phyloP scores from a whole-genome alignment of 2,888 invertebrate genomes.

The Pomacea canaliculata region DNA sequence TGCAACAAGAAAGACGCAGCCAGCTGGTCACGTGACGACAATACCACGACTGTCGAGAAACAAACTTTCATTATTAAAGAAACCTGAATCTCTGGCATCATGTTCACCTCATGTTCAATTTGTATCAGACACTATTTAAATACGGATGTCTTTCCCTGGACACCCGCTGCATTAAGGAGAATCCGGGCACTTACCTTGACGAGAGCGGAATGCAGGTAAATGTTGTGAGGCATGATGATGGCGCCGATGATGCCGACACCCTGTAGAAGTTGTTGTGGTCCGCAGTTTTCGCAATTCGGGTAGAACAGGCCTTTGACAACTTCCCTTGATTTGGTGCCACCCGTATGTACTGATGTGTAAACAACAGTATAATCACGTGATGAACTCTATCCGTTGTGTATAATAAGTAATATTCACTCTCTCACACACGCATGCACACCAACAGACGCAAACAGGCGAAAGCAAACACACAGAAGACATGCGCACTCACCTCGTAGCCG shows the following conservation, averaged over 20 bases:
- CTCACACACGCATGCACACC: not conserved
- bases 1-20: constrained; percentile 39
- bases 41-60: too few species aligned
- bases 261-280: constrained; percentile 76
- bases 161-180: too few species aligned
- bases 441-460: not conserved
- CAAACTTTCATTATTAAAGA: too few species aligned
- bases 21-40: too few species aligned
- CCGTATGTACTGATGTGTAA: constrained; percentile 76
- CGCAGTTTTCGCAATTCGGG: constrained; percentile 83
- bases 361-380: not conserved
- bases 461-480: not conserved
- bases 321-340: constrained; percentile 80
- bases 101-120: too few species aligned
- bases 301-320: constrained; percentile 84
- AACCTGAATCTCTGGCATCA: too few species aligned
- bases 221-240: constrained; percentile 93
- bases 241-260: constrained; percentile 82
- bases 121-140: too few species aligned
- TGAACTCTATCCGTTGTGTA: too few species aligned
- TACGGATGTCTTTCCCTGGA: too few species aligned
- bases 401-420: too few species aligned
- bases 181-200: constrained; percentile 78
- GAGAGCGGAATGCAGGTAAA: constrained; percentile 89
- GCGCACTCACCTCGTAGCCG: constrained; percentile 77